phyloP scores from a whole-genome alignment of 2,888 invertebrate genomes.

The Noctua janthe region DNA sequence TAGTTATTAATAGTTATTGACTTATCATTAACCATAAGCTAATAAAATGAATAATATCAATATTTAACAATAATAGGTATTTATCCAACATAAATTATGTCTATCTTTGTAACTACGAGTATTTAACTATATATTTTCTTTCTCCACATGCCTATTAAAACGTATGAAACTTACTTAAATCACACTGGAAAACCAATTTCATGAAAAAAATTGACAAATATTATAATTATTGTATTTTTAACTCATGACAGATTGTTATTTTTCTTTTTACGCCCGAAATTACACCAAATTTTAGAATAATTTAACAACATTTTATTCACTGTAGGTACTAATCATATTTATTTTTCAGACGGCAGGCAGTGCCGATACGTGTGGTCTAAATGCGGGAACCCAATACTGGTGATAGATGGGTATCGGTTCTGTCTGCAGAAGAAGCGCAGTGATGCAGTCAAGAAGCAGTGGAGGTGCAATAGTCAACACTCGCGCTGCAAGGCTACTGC shows the following conservation, averaged over 20 bases:
- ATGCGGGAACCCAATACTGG: constrained; percentile 49
- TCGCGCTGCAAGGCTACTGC: constrained; percentile 50
- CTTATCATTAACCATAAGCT: no score
- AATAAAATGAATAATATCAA: no score
- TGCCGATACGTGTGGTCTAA: constrained; percentile 35
- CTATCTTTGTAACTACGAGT: background rate
- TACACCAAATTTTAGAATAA: no score
- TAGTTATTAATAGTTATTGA: no score
- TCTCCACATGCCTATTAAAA: background rate
- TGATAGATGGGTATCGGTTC: constrained; percentile 49
- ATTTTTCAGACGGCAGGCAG: background rate
- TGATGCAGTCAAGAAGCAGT: constrained; percentile 40
- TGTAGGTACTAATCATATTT: background rate
- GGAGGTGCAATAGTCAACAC: constrained; percentile 57
- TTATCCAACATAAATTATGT: background rate
- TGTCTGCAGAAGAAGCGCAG: no score
- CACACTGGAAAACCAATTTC: background rate
- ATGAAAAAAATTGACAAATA: background rate
- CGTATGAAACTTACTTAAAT: background rate
- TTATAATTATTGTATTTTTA: background rate
- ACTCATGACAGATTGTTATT: no score
- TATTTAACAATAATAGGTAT: no score
- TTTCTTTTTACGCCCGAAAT: no score
- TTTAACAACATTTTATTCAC: background rate
- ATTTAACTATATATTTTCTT: constrained; percentile 2